Percentiles rank a stretch among this genome's conserved stretches.
phyloP scores from a whole-genome alignment of 1,140 invertebrate species.

The Chrysomallon squamiferum region DNA sequence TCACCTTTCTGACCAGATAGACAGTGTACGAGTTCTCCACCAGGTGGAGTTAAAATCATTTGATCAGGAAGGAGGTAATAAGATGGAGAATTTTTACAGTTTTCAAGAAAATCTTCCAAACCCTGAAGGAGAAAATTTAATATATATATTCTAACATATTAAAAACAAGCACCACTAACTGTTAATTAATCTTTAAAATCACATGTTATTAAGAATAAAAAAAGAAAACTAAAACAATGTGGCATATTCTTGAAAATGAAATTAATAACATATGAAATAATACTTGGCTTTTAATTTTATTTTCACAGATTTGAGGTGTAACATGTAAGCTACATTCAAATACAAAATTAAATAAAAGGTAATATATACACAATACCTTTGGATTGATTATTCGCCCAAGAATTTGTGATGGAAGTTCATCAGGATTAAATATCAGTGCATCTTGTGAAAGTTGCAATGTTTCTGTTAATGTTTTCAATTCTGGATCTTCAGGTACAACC shows the following conservation, averaged over 20 bases:
- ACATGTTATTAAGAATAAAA: too few relatives aligned
- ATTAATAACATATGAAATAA: too few relatives aligned
- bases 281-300: too few relatives aligned
- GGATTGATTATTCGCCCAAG: conserved; percentile 26
- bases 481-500: conserved; percentile 25
- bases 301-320: too few relatives aligned
- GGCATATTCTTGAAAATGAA: too few relatives aligned
- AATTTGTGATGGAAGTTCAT: conserved; percentile 33
- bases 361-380: conserved; percentile 15
- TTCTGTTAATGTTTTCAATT: conserved; percentile 24
- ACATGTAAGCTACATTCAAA: too few relatives aligned
- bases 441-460: conserved; percentile 38
- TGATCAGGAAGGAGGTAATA: conserved; percentile 24
- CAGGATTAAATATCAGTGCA: conserved; percentile 29
- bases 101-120: conserved; percentile 14
- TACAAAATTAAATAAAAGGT: too few relatives aligned
- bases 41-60: conserved; percentile 25
- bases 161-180: too few relatives aligned
- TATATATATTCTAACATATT: too few relatives aligned
- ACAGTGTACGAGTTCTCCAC: conserved; percentile 38
- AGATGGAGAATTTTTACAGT: conserved; percentile 11
- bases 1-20: conserved; percentile 28
- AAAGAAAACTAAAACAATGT: too few relatives aligned
- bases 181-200: too few relatives aligned
- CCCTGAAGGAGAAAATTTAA: conserved; percentile 10